Evolutionary conservation across 2,888 invertebrate species (phyloP), one percentile per base, ranked within the genome.

Genomic region (Corbicula japonica): DNA sequence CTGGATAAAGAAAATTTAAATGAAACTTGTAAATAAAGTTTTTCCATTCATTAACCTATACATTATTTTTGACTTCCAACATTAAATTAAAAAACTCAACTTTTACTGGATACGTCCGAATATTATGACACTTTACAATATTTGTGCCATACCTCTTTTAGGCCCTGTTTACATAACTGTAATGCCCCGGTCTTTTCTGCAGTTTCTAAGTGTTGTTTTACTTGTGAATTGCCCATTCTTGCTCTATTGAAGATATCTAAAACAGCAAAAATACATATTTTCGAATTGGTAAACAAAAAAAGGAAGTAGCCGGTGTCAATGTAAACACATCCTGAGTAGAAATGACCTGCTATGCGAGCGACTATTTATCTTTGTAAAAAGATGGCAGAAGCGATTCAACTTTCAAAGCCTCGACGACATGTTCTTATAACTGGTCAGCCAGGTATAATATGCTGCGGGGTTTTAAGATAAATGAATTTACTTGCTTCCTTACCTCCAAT

Each of bases 181-280:
- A 99, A 95, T 41, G 98, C 96, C 21, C 99, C 98, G 26, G 99
- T 99, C 94, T 99, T 99, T 89, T 97, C 96, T 18, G 99, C 98
- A 69, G 97, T 98, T 92, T 98, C 98, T 91, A 97, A 96, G 93
- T 99, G 99, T 92, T 90, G 97, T 92, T 97, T 98, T 68, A 98
- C 96, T 75, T 87, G 86, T 18, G 97, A 96, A 94, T 98, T 98
- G 63, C 98, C 98, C 98, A 98, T 65, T 50, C 28, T 21, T n/a
- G n/a, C n/a, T n/a, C n/a, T n/a, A n/a, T n/a, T n/a, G n/a, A n/a
- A n/a, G n/a, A n/a, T n/a, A 23, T 15, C 46, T 8, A 5, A 8
- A 21, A 15, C 46, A 46, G 46, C 46, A 21, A 46, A 46, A 46
- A 46, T 3, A 46, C n/a, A 8, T 46, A 46, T 15, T 8, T 4